Conservation (phyloP, 2,888 invertebrate species). For the Merodon equestris region DNA sequence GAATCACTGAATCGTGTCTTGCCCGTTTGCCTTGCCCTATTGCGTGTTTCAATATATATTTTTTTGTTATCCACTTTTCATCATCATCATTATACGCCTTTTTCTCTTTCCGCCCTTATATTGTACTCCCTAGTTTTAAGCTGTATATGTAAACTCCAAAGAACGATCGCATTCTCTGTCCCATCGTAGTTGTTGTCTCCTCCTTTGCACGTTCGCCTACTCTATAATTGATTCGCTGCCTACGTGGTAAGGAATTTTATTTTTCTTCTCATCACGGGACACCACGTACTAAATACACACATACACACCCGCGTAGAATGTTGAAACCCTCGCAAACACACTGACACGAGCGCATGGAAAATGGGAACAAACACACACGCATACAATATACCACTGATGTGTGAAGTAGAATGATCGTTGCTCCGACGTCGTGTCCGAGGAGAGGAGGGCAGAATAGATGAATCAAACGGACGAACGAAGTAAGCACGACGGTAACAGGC, state of each 20-base stretch:
- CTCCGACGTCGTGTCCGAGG: constrained; percentile 18
- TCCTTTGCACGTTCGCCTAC: constrained; percentile 65
- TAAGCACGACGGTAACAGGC: constrained; percentile 32
- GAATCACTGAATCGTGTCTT: constrained; percentile 66
- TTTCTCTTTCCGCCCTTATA: constrained; percentile 10
- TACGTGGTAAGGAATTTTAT: constrained; percentile 69
- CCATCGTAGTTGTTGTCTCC: constrained; percentile 36
- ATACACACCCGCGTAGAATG: constrained; percentile 13
- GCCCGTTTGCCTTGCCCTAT: constrained; percentile 78
- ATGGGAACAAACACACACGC: constrained; percentile 37
- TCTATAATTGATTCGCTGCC: constrained; percentile 62
- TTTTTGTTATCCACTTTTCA: neutral
- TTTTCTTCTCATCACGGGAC: constrained; percentile 69
- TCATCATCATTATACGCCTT: constrained; percentile 47
- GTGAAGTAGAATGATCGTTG: constrained; percentile 46
- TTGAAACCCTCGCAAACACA: too few relatives aligned
- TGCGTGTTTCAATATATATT: constrained; percentile 74
- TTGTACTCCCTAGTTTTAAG: too few relatives aligned
- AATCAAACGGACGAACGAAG: constrained; percentile 52
- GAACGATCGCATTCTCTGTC: constrained; percentile 46
- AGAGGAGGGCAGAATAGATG: constrained; percentile 55
- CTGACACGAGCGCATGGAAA: constrained; percentile 39
- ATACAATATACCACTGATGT: neutral
- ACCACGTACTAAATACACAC: constrained; percentile 35
- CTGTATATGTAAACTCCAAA: constrained; percentile 24